Percentiles rank a stretch among this genome's conserved stretches.
Conservation (phyloP, 2,888 invertebrate species). For the Netelia virgata region DNA sequence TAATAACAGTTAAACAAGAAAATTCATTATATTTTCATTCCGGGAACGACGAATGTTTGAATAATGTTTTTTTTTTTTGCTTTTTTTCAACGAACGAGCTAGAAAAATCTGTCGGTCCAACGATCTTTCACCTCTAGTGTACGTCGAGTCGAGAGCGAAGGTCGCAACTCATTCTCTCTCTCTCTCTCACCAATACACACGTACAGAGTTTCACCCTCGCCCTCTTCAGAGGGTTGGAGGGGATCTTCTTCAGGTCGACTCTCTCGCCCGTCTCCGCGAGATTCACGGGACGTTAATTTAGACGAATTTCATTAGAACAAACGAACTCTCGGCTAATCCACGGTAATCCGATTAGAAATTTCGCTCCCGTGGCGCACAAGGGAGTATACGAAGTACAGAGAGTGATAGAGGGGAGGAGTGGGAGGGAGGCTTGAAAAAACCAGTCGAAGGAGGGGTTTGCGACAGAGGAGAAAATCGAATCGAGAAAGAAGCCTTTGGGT, state of each 20-base stretch:
- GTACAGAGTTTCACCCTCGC: too few species aligned
- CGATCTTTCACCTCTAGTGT: too few species aligned
- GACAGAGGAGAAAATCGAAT: constrained; percentile 45
- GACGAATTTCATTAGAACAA: constrained; percentile 85
- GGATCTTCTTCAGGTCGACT: constrained; percentile 13
- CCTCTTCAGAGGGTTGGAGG: too few species aligned
- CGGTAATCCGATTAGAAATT: constrained; percentile 85
- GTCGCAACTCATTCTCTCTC: constrained; percentile 16
- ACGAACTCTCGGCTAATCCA: constrained; percentile 85
- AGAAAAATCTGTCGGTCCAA: too few species aligned
- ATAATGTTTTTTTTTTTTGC: too few species aligned
- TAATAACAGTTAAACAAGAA: neutral
- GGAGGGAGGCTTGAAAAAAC: constrained; percentile 40
- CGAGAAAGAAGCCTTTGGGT: constrained; percentile 44
- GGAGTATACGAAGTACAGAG: constrained; percentile 65
- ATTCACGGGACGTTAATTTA: constrained; percentile 83
- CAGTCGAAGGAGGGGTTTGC: constrained; percentile 54
- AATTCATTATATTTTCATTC: neutral
- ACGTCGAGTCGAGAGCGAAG: neutral
- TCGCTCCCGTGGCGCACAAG: constrained; percentile 80
- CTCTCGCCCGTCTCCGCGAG: constrained; percentile 69
- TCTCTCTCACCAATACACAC: constrained; percentile 61
- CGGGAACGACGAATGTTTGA: too few species aligned
- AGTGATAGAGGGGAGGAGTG: neutral
- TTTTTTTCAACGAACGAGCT: too few species aligned